Base-by-base conservation (phyloP, 2,113 vertebrate genomes). In the Gobius niger region DNA sequence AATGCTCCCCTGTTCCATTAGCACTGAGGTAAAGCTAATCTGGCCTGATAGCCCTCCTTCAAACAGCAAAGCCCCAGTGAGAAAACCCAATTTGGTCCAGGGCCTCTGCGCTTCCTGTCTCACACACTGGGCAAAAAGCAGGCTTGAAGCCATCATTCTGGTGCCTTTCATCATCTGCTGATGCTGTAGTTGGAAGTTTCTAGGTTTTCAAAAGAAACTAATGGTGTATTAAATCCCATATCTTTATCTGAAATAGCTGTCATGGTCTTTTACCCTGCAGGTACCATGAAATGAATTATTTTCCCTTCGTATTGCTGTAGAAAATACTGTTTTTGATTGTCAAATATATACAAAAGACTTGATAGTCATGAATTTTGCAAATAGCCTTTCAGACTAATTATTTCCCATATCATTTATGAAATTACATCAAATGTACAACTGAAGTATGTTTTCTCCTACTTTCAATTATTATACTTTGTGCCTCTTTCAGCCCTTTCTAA, bases 11-110 rank as follows among this genome's bases (percentile, higher is more conserved):
- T 59, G 68, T 84, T 90, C 88, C 85, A 90, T 90, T 90, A 84
- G 76, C 73, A 74, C 64, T 75, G 73, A 78, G 81, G 75, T 77
- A 82, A 76, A 76, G 82, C 82, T 90, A 87, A 89, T 89, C 88
- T 87, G 75, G 77, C 65, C 75, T 80, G 82, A 86, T 87, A 85
- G 81, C 79, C 79, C 78, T 81, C 79, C 82, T 85, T 90, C 85
- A 86, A 80, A 88, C 81, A 87, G 75, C 80, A 88, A 87, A 88
- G 80, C 83, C 86, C 78, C 34, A 47, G 83, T 86, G 83, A 86
- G 82, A 80, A 82, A 88, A 82, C 76, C 72, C 85, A 90, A 81
- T 87, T 88, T 86, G 79, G 67, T 80, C 72, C 75, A 73, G 74
- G 74, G 68, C 73, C 73, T 84, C 70, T 80, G 74, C 76, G 72